Conservation (phyloP, 2,113 vertebrate genomes). For the Balaeniceps rex region DNA sequence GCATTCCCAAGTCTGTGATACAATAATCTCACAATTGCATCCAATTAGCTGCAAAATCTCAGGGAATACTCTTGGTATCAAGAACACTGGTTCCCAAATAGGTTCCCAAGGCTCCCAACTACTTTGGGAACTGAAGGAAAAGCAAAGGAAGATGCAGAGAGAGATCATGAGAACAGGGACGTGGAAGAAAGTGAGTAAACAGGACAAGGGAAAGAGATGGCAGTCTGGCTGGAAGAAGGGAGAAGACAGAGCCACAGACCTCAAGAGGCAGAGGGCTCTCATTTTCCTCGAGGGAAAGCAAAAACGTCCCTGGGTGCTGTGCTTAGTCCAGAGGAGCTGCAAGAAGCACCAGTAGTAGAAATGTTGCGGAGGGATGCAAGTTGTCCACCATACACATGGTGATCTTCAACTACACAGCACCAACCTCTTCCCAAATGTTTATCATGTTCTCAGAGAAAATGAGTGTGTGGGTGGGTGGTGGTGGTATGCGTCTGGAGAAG, state of each 20-base stretch:
- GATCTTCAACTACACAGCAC: neutral
- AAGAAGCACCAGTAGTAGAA: neutral
- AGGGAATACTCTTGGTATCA: neutral
- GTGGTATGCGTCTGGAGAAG: neutral
- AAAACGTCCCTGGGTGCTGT: neutral
- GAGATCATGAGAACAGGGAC: neutral
- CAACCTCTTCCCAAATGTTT: neutral
- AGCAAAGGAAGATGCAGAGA: neutral
- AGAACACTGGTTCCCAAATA: too few relatives aligned
- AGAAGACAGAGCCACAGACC: neutral
- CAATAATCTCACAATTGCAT: neutral
- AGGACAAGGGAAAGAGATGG: neutral
- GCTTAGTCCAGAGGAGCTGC: neutral
- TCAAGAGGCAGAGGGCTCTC: neutral
- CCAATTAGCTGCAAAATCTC: neutral
- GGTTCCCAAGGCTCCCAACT: fast-evolving
- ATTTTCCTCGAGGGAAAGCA: neutral
- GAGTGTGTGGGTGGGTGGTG: too few relatives aligned
- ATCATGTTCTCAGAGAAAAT: neutral
- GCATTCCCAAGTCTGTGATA: neutral
- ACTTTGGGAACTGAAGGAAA: neutral
- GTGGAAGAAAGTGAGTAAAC: neutral
- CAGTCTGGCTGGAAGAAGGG: neutral
- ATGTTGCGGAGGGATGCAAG: neutral
- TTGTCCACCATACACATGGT: neutral